Percentiles rank a stretch among this genome's conserved stretches.
Evolutionary conservation across 2,113 vertebrate species (phyloP).

Genomic region (Cairina moschata): DNA sequence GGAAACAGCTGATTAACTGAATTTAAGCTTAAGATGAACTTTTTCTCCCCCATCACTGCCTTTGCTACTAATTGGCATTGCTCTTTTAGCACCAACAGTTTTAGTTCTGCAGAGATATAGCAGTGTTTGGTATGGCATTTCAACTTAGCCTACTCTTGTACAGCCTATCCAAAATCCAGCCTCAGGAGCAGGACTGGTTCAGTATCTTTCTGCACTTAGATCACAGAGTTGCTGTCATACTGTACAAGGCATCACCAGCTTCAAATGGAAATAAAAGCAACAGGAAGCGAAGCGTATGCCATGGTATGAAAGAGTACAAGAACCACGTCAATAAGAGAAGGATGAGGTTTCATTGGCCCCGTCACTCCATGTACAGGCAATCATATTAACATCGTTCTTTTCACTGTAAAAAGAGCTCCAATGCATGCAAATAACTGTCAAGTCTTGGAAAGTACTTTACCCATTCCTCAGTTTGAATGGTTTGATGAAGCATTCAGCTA

Average conservation of each 20-base stretch:
- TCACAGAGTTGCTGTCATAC: neutral
- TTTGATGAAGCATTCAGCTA: neutral
- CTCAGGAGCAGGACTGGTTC: neutral
- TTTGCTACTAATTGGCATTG: neutral
- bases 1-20: neutral
- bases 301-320: neutral
- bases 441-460: neutral
- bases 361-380: neutral
- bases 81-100: neutral
- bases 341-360: neutral
- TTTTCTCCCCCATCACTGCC: neutral
- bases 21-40: neutral
- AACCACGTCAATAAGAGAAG: neutral
- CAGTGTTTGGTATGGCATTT: neutral
- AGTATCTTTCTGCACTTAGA: neutral
- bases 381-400: neutral
- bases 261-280: neutral
- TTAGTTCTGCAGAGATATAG: neutral
- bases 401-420: neutral
- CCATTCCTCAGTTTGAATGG: neutral
- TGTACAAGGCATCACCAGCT: neutral
- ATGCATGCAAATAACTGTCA: rapidly evolving
- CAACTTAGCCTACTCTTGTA: neutral
- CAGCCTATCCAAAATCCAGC: neutral
- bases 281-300: neutral